Evolutionary conservation across 2,113 vertebrate genomes (phyloP).

Genomic region (Tyto alba): DNA sequence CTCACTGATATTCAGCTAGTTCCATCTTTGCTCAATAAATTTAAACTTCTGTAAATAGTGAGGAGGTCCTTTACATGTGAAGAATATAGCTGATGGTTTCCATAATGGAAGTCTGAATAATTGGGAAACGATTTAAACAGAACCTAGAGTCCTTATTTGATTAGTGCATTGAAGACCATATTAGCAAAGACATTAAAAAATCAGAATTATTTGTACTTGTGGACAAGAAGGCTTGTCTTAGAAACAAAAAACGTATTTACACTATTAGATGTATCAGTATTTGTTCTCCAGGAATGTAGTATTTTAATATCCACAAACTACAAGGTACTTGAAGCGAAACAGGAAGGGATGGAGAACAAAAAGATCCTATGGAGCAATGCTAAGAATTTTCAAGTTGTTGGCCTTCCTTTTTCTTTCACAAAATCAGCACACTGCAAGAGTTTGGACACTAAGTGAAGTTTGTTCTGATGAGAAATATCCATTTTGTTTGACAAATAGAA

Average conservation of each 20-base stretch:
- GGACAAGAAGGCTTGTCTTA: background rate
- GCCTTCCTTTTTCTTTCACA: background rate
- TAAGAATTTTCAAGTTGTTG: background rate
- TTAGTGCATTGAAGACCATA: background rate
- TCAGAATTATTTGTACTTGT: background rate
- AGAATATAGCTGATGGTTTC: background rate
- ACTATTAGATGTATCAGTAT: background rate
- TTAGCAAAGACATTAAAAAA: background rate
- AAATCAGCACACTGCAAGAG: background rate
- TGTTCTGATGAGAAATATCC: background rate
- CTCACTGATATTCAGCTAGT: background rate
- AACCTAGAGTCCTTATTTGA: background rate
- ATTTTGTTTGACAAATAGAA: background rate
- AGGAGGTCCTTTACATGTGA: background rate
- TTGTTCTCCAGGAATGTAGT: background rate
- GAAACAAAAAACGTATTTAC: background rate
- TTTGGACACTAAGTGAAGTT: background rate
- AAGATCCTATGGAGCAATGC: background rate
- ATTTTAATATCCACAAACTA: background rate
- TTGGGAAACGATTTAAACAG: background rate
- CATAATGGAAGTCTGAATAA: background rate
- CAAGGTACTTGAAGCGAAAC: background rate
- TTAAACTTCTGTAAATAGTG: background rate
- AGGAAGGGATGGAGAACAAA: background rate
- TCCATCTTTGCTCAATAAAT: background rate